Evolutionary conservation across 2,888 invertebrate species (phyloP).

Genomic region (Calameuta idolon): DNA sequence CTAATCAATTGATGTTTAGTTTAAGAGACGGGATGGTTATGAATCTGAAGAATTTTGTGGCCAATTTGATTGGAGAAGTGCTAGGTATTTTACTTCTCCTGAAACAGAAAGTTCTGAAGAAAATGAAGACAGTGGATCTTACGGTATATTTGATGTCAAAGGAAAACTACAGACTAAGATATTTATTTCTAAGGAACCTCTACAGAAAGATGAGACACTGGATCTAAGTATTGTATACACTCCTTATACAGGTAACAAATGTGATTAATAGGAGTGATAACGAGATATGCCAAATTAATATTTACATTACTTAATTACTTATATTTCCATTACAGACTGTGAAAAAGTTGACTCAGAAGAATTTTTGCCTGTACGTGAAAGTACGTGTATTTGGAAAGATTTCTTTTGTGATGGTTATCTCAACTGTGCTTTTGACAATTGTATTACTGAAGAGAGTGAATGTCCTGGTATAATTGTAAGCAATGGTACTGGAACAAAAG

Average conservation of each 20-base stretch:
- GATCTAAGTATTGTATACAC: conserved; percentile 68
- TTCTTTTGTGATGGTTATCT: conserved; percentile 67
- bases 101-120: conserved; percentile 25
- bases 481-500: conserved; percentile 61
- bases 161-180: conserved; percentile 66
- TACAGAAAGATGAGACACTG: conserved; percentile 52
- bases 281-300: neutral
- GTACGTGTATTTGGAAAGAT: conserved; percentile 65
- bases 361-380: conserved; percentile 41
- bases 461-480: conserved; percentile 52
- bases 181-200: conserved; percentile 58
- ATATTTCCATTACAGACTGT: conserved; percentile 46
- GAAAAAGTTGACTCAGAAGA: conserved; percentile 36
- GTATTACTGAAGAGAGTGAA: conserved; percentile 65
- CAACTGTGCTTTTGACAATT: conserved; percentile 67
- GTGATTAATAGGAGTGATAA: neutral
- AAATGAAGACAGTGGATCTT: conserved; percentile 24
- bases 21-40: conserved; percentile 53
- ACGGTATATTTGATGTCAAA: conserved; percentile 30
- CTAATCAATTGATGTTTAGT: conserved; percentile 43
- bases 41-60: conserved; percentile 60
- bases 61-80: conserved; percentile 49
- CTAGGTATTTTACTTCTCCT: conserved; percentile 44
- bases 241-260: conserved; percentile 62
- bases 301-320: neutral